Evolutionary conservation across 2,797 vertebrate genomes (phyloP).

Genomic region (Oryzias sinensis): DNA sequence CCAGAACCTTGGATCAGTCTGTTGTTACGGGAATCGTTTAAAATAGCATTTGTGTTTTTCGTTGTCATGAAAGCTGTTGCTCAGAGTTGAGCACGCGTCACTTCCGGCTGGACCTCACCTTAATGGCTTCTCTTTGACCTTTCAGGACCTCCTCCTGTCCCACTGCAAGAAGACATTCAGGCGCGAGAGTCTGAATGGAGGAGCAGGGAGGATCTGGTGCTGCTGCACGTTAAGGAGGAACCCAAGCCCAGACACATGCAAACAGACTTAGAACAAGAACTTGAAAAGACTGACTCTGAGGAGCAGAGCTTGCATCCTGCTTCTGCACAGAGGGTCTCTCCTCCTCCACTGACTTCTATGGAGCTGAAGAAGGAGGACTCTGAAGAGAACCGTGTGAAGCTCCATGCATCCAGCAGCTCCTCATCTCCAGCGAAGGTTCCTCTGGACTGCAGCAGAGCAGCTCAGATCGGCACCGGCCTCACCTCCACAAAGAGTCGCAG

Average conservation of each 20-base stretch:
- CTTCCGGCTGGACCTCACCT: no score
- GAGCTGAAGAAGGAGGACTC: slow-evolving; percentile 47
- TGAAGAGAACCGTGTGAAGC: slow-evolving; percentile 18
- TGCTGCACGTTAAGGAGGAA: slow-evolving; percentile 60
- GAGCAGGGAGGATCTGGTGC: slow-evolving; percentile 22
- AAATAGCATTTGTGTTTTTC: no score
- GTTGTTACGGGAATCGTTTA: no score
- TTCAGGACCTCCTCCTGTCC: slow-evolving; percentile 44
- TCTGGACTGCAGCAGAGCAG: slow-evolving; percentile 19
- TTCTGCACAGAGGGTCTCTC: slow-evolving; percentile 1
- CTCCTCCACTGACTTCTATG: background rate
- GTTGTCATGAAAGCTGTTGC: no score
- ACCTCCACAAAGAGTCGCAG: slow-evolving; percentile 1
- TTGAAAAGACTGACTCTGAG: slow-evolving; percentile 10
- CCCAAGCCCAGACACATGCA: slow-evolving; percentile 14
- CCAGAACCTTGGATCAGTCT: no score
- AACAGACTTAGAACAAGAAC: slow-evolving; percentile 7
- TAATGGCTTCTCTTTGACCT: slow-evolving; percentile 11
- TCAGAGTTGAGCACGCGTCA: no score
- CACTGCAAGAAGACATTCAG: slow-evolving; percentile 22
- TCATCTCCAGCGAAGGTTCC: slow-evolving; percentile 1
- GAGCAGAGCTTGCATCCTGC: slow-evolving; percentile 15
- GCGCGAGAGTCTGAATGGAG: slow-evolving; percentile 39
- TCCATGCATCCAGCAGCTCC: slow-evolving; percentile 10
- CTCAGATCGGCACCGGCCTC: slow-evolving; percentile 1